Evolutionary conservation across 2,113 vertebrate species (phyloP).

Genomic region (Thinocorus orbignyianus): DNA sequence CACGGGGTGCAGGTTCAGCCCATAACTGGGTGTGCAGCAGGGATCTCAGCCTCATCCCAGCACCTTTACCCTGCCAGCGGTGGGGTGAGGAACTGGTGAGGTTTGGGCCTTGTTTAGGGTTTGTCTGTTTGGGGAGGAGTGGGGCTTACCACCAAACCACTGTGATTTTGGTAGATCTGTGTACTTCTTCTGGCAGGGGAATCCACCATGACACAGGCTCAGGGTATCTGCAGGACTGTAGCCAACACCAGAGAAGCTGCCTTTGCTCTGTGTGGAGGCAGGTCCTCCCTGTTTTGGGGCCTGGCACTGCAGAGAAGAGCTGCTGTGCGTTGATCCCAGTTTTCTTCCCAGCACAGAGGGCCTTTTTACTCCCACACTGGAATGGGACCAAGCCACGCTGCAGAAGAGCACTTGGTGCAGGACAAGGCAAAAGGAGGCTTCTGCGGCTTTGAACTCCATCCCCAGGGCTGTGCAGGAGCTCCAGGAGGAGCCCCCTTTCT

Average conservation of each 20-base stretch:
- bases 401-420: rapidly evolving
- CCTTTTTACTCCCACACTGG: not conserved
- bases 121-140: not conserved
- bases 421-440: not conserved
- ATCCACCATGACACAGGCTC: not conserved
- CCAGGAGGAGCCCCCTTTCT: not conserved
- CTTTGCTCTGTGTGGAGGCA: not conserved
- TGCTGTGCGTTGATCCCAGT: rapidly evolving
- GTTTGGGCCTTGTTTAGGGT: not conserved
- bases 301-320: not conserved
- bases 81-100: not conserved
- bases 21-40: not conserved
- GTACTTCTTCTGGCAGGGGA: not conserved
- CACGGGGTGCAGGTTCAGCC: rapidly evolving
- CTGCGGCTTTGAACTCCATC: not conserved
- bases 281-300: not conserved
- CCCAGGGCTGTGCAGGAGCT: not conserved
- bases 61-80: rapidly evolving
- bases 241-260: not conserved
- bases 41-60: not conserved
- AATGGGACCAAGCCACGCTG: not conserved
- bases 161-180: not conserved
- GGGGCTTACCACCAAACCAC: not conserved
- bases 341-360: not conserved
- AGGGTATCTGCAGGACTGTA: not conserved